These are phyloP conservation scores for Melanotaenia pygmaea DNA, from an alignment of 2,797 vertebrate species.

Conservation along the genomic window DNA sequence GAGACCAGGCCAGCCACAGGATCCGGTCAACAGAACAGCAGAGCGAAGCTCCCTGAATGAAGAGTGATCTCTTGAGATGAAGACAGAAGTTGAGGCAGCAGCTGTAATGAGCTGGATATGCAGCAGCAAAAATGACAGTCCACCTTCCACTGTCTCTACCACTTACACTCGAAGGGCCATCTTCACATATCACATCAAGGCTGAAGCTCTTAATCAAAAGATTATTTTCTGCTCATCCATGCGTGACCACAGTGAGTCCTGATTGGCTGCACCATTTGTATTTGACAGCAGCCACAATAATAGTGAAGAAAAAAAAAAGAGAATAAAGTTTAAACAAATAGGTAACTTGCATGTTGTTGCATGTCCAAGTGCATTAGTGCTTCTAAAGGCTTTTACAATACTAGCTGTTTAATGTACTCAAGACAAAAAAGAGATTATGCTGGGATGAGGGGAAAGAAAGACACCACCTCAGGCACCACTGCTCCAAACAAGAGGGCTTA, in stretches of 20 bases:
- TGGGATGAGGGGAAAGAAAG: slow-evolving; percentile 26
- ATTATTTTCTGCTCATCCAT: slow-evolving; percentile 22
- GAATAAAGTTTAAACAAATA: slow-evolving; percentile 31
- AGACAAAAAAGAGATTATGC: slow-evolving; percentile 64
- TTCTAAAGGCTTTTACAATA: slow-evolving; percentile 34
- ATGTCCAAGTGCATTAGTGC: slow-evolving; percentile 49
- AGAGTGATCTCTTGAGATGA: slow-evolving; percentile 38
- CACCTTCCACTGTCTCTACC: slow-evolving; percentile 3
- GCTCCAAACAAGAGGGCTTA: slow-evolving; percentile 30
- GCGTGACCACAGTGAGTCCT: slow-evolving; percentile 13
- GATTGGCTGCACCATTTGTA: slow-evolving; percentile 8
- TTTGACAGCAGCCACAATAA: slow-evolving; percentile 12
- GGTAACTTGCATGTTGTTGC: slow-evolving; percentile 15
- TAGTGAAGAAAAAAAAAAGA: slow-evolving; percentile 1
- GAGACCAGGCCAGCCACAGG: slow-evolving; percentile 39
- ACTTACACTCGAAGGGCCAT: slow-evolving; percentile 22
- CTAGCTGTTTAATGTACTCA: slow-evolving; percentile 48
- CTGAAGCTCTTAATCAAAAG: slow-evolving; percentile 35
- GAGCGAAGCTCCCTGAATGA: slow-evolving; percentile 34
- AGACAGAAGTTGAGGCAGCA: slow-evolving; percentile 12
- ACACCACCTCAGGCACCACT: slow-evolving; percentile 36
- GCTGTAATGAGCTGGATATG: slow-evolving; percentile 30
- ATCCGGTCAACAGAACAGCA: slow-evolving; percentile 47
- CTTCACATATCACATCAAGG: slow-evolving; percentile 17
- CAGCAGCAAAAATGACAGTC: slow-evolving; percentile 32